phyloP scores from a whole-genome alignment of 2,113 vertebrate species.

The Carlito syrichta region DNA sequence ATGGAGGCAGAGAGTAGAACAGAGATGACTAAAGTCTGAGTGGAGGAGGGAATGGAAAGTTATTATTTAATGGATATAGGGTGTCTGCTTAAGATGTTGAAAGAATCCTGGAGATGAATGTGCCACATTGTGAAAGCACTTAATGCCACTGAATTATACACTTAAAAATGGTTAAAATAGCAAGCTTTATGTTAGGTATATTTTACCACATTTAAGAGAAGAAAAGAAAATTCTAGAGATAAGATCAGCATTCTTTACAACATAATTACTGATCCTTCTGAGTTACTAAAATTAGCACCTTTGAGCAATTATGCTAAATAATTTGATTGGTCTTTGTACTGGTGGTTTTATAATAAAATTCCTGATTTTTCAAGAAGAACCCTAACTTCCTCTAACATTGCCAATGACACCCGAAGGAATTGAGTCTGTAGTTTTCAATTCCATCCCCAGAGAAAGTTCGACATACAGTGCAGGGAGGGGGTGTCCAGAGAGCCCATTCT shows the following conservation, averaged over 20 bases:
- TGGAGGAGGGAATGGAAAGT: background rate
- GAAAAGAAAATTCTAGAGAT: background rate
- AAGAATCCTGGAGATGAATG: background rate
- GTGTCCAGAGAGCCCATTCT: fast-evolving
- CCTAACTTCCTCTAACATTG: background rate
- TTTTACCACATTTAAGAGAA: background rate
- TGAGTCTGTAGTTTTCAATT: background rate
- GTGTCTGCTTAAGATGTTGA: background rate
- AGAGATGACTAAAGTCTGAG: background rate
- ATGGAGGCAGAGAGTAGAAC: background rate
- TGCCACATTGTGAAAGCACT: background rate
- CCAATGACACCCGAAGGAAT: background rate
- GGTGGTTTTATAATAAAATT: slow-evolving; percentile 2
- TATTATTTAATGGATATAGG: background rate
- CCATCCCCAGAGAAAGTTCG: background rate
- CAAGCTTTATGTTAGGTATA: background rate
- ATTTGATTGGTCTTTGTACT: background rate
- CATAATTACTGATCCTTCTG: background rate
- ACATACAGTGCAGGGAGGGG: fast-evolving
- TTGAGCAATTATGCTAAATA: background rate
- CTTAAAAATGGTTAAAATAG: background rate
- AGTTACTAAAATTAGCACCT: background rate
- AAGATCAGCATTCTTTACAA: background rate
- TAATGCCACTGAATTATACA: background rate
- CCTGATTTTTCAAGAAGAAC: background rate